Conservation (phyloP, 2,888 invertebrate genomes). For the Hypselothyrea guttata region DNA sequence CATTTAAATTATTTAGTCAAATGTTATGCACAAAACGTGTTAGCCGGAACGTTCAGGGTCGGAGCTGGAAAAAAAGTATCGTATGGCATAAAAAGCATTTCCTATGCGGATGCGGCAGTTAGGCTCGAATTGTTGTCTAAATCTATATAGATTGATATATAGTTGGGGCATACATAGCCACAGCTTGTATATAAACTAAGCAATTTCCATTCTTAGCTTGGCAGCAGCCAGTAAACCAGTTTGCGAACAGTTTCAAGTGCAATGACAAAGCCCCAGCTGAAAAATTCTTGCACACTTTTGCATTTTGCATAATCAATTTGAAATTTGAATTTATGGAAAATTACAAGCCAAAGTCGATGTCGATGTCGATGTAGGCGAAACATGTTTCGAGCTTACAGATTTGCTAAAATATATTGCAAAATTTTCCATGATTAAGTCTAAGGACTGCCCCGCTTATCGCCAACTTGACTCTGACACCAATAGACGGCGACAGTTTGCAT, state of each 20-base stretch:
- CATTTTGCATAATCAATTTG: conserved; percentile 32
- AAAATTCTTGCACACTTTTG: conserved; percentile 59
- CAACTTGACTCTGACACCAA: conserved; percentile 59
- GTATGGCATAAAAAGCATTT: conserved; percentile 17
- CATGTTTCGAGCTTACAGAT: conserved; percentile 44
- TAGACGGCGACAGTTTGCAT: conserved; percentile 37
- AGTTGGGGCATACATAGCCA: neutral
- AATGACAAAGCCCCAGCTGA: conserved; percentile 47
- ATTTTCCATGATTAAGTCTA: conserved; percentile 59
- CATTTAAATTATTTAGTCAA: too few relatives aligned
- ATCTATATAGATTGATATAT: neutral
- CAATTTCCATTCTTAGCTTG: neutral
- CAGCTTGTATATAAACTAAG: neutral
- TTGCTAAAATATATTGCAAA: conserved; percentile 23
- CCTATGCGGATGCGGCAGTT: conserved; percentile 47
- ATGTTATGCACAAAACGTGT: conserved; percentile 55
- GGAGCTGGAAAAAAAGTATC: neutral
- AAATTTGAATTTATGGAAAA: conserved; percentile 54
- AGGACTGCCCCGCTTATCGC: conserved; percentile 37
- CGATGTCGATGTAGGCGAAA: conserved; percentile 22
- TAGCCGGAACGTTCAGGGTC: conserved; percentile 35
- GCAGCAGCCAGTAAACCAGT: conserved; percentile 16
- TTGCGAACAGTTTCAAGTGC: conserved; percentile 50
- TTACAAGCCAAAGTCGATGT: conserved; percentile 24
- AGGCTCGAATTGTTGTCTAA: conserved; percentile 4